Base-by-base conservation (phyloP, 2,797 vertebrate species). In the Diplodus puntazzo region DNA sequence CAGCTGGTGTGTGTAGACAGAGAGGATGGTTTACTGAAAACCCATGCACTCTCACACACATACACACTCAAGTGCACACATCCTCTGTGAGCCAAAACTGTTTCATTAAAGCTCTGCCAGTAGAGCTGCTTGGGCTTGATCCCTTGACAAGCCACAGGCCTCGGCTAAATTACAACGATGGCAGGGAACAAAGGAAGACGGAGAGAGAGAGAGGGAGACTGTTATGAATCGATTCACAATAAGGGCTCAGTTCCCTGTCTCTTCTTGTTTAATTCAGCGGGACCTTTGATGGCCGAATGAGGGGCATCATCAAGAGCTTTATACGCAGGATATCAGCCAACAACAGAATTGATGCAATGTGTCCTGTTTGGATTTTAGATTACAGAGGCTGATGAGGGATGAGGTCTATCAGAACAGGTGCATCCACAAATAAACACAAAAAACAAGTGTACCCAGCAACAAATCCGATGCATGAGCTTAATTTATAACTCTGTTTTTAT, bases 81-180 rank as follows among this genome's bases (percentile, higher is more conserved):
- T 55, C n/a, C 55, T 54, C 64, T 80, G 48, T 30, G 80, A 83
- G 79, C 75, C 69, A 83, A 81, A 83, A 80, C 75, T 72, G 75
- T 90, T 90, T 89, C 75, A 90, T 91, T 92, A 87, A 88, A 90
- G 81, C 82, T 81, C 75, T 89, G 87, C 89, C 83, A 90, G 84
- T 48, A 39, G 85, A 85, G 65, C 78, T 84, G 70, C 80, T 83
- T 46, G 39, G 70, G 58, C 81, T 71, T 80, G 70, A 85, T 85
- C 77, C 80, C 57, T 50, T 69, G 82, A 90, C 84, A 87, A 79
- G 85, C 83, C 67, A 73, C 82, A 73, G 76, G 70, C 82, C 77
- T 87, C 4, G 42, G 78, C 73, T 70, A 88, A 89, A 87, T 85
- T 75, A 81, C 49, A 43, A 45, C 45, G 0, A 80, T 70, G 65